Evolutionary conservation across 2,797 vertebrate species (phyloP), one percentile per base, ranked within the genome.

Genomic region (Eptatretus atami): DNA sequence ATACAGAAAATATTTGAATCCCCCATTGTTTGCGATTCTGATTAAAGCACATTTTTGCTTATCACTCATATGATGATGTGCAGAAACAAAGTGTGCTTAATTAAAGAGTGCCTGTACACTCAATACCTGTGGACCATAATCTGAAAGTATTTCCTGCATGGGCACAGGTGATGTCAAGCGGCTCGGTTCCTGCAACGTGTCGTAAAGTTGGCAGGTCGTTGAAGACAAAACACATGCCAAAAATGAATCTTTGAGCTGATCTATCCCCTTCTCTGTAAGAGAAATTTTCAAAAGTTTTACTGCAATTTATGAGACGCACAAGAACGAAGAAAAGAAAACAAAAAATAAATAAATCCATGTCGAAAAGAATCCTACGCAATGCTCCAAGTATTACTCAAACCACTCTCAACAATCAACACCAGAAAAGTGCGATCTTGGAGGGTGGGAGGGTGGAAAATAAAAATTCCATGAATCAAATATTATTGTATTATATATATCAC

Each of bases 101-200:
- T 65, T 52, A 15, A 11, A 52, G 31, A 11, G 54, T 60, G 64
- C 15, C 19, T 57, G 63, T 19, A 19, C 19, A 63, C n/a, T 44
- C 10, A 10, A 10, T 67, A 94, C 90, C 86, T 98, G 90, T 65
- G 86, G 88, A 53, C 90, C 65, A 92, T 93, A 69, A 92, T 67
- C 83, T 81, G 74, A 98, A 94, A 31, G 90, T 94, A 70, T 96
- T 86, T 73, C 90, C 88, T 25, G 86, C 92, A 3, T 98, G 88
- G 68, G 86, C 72, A 63, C 90, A 96, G 54, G 88, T 88, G 68
- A 98, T 96, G 76, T 93, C 88, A 3, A 98, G 76, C 1, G 92
- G 86, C 69, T 98, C 86, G 1, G 81, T 84, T 66, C 86, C 85
- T 10, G 83, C 94, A 69, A 98, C 75, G 54, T 98, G 90, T 68